phyloP scores from a whole-genome alignment of 2,888 invertebrate genomes.

The Gastracanthus pulcherrimus region DNA sequence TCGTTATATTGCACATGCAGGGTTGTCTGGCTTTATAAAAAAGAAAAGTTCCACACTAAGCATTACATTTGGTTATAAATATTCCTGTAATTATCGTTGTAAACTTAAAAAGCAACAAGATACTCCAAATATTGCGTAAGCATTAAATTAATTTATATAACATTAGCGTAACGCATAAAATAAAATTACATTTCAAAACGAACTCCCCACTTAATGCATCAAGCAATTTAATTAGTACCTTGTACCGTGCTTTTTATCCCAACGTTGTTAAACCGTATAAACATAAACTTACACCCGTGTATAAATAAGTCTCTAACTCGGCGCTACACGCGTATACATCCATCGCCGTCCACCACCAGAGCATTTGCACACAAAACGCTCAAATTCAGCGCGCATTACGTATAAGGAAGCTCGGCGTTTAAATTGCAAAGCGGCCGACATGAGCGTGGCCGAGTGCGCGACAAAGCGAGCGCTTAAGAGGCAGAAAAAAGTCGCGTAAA shows the following conservation, averaged over 20 bases:
- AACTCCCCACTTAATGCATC: background rate
- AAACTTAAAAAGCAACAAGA: too few relatives aligned
- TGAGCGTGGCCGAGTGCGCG: too few relatives aligned
- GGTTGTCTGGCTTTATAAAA: background rate
- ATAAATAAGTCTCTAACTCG: background rate
- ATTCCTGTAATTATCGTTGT: too few relatives aligned
- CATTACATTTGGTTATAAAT: too few relatives aligned
- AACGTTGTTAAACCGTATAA: background rate
- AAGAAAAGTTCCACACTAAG: background rate
- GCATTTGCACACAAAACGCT: background rate
- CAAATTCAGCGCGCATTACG: background rate
- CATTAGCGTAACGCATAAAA: background rate
- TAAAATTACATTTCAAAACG: background rate
- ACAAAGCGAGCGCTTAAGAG: background rate
- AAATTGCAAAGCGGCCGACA: too few relatives aligned
- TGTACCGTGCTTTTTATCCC: background rate
- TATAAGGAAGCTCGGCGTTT: background rate
- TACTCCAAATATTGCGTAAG: background rate
- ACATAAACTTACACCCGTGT: background rate
- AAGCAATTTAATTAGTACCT: background rate
- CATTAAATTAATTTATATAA: slow-evolving; percentile 5
- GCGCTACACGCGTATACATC: background rate
- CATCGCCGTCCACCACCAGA: background rate
- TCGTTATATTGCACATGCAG: background rate
- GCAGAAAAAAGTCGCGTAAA: background rate